A percentile compares a stretch with the other conserved stretches of the same genome.
Evolutionary conservation across 2,797 vertebrate species (phyloP).

Genomic region (Pachyuromys duprasi): DNA sequence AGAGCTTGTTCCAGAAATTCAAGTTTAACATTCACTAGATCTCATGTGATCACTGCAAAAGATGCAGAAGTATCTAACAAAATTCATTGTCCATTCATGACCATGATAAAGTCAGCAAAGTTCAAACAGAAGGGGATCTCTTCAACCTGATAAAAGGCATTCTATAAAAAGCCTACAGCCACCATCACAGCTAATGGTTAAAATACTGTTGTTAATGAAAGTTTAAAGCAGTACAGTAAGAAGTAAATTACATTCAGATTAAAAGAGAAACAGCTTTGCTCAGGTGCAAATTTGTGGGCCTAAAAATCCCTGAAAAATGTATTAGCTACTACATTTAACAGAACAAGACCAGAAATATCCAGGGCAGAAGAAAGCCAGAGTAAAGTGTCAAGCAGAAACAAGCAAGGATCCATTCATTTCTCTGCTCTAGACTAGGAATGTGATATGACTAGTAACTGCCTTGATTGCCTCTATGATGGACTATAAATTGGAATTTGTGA

Average conservation of each 20-base stretch:
- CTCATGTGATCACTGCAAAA: neutral
- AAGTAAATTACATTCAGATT: slow-evolving; percentile 41
- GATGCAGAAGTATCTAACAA: slow-evolving; percentile 31
- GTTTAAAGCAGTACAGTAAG: neutral
- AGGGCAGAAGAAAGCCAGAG: neutral
- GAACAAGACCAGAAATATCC: neutral
- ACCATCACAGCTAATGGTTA: slow-evolving; percentile 23
- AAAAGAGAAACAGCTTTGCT: slow-evolving; percentile 57
- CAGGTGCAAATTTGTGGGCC: neutral
- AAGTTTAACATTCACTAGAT: slow-evolving; percentile 43
- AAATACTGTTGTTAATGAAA: slow-evolving; percentile 33
- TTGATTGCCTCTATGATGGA: neutral
- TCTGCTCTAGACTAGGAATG: neutral
- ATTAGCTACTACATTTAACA: slow-evolving; percentile 47
- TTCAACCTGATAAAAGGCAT: slow-evolving; percentile 42
- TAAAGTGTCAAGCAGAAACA: neutral
- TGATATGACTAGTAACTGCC: neutral
- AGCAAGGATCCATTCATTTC: neutral
- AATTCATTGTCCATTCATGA: slow-evolving; percentile 10
- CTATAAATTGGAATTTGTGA: neutral
- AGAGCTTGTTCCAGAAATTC: neutral
- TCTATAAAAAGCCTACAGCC: slow-evolving; percentile 47
- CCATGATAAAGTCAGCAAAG: slow-evolving; percentile 59
- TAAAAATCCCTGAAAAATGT: slow-evolving; percentile 37
- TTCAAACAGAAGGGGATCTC: slow-evolving; percentile 14